Base-by-base conservation (phyloP, 2,797 vertebrate species). In the Acanthurus leucopareius region DNA sequence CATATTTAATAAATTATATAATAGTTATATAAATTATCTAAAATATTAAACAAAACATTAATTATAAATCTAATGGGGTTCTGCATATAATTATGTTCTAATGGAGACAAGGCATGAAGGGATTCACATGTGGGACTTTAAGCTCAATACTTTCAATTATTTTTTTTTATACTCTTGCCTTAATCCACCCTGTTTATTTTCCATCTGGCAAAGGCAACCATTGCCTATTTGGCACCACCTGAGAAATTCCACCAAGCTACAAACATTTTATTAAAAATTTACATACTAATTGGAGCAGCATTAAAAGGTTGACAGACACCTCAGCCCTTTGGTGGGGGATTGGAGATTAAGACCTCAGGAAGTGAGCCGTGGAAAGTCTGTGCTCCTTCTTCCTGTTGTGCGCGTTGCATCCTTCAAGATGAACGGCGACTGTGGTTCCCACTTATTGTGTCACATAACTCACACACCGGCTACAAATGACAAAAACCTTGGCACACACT, bases 221-320 rank as follows among this genome's bases (percentile, higher is more conserved):
- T 42, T 38, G 38, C 70, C 82, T 87, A 58, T 80, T 75, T 81
- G 71, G 75, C 75, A 76, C 64, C 91, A 91, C 83, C 74, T 79
- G 88, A 92, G 88, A 87, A 88, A 89, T 84, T 64, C 69, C 65
- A 51, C 72, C 45, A 48, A 85, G 75, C 69, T 78, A 42, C 75
- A 78, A 80, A 67, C 49, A 66, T 64, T 72, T 73, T 82, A 83
- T 90, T 74, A 76, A 73, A 90, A 85, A 92, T 93, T 83, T 88
- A 86, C 91, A 92, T 90, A 87, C 81, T 93, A 92, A 94, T 91
- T 90, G 83, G 88, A 88, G 87, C 48, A 10, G 79, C 52, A 73
- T 83, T 54, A 86, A 89, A 32, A 58, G 68, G 64, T 83, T 89
- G 86, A 84, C 80, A 89, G 90, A 80, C 77, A 77, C 72, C 79